Conservation (phyloP, 2,888 invertebrate genomes). For the Diplazon laetatorius region DNA sequence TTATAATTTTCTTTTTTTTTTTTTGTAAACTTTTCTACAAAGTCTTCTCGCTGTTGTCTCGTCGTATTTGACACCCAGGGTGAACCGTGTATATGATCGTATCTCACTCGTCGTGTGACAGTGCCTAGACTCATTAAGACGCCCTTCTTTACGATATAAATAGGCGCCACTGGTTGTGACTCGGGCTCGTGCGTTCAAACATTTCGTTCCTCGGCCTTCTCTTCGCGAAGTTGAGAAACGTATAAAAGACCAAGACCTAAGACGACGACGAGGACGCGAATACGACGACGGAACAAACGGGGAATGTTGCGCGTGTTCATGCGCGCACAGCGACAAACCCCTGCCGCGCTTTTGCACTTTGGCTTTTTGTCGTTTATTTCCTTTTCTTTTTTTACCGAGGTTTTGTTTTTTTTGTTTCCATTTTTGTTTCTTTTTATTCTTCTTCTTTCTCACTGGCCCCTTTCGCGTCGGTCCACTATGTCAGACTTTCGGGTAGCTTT, state of each 20-base stretch:
- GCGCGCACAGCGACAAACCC: constrained; percentile 25
- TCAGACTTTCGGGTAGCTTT: constrained; percentile 34
- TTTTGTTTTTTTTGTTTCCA: too few species aligned
- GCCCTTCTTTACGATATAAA: constrained; percentile 79
- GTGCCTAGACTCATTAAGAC: constrained; percentile 81
- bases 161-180: constrained; percentile 75
- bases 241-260: constrained; percentile 45
- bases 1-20: background rate
- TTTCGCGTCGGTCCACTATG: constrained; percentile 55
- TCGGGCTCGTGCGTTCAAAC: constrained; percentile 64
- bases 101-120: constrained; percentile 78
- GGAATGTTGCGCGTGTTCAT: constrained; percentile 54
- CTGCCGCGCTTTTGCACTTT: constrained; percentile 39
- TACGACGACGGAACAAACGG: constrained; percentile 59
- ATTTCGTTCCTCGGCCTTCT: constrained; percentile 61
- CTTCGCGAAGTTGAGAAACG: constrained; percentile 15
- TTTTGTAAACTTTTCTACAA: constrained; percentile 1
- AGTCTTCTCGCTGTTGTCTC: constrained; percentile 26
- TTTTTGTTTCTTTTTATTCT: too few species aligned
- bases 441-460: constrained; percentile 38
- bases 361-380: too few species aligned
- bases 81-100: constrained; percentile 73
- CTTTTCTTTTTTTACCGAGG: too few species aligned
- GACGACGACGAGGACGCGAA: constrained; percentile 50
- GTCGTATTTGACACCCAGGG: constrained; percentile 58